Base-by-base conservation (phyloP, 1,140 invertebrate species). In the Apis florea region DNA sequence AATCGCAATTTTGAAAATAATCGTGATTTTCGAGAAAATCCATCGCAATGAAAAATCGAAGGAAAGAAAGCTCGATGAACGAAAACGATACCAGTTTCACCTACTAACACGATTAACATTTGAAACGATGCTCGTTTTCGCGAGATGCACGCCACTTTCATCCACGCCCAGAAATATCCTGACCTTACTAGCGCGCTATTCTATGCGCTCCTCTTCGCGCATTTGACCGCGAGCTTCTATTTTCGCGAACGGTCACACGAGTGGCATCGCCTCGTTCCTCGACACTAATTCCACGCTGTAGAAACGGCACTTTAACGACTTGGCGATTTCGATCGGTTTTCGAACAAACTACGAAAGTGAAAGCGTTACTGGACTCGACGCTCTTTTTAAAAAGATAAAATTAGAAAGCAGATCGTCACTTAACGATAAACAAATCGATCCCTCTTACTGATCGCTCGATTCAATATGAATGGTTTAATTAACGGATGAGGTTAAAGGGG, bases 141-240 rank as follows among this genome's bases (percentile, higher is more conserved):
- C 47, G 47, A 79, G 40, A 72, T 15, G 61, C 40, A 19, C 71
- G 13, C 63, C 63, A 75, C 79, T 81, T 75, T 75, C 53, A 81
- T 81, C 78, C 53, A 47, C 59, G 63, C 68, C 79, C 47, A 75
- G 31, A 81, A 81, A 81, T 81, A 81, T 75, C 79, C 79, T 81
- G 79, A 81, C 79, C 79, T 81, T 81, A 81, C 71, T 75, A 59
- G 54, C 63, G 53, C 71, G 63, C 71, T 75, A 64, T n/a, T 81
- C 79, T 54, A 49, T 47, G 26, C 47, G 59, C 15, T 24, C 68
- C 67, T 10, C 4, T 71, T 79, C 67, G 67, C 53, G 67, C 63
- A 63, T 68, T 51, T 75, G 71, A 67, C 79, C 79, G 79, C 71
- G 56, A 75, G 54, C 26, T 17, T 59, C 70, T 73, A 73, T 73